A percentile compares a stretch with the other conserved stretches of the same genome.
These are phyloP conservation scores for Thelaira solivaga DNA, from an alignment of 2,888 invertebrate species.

Conservation along the genomic window DNA sequence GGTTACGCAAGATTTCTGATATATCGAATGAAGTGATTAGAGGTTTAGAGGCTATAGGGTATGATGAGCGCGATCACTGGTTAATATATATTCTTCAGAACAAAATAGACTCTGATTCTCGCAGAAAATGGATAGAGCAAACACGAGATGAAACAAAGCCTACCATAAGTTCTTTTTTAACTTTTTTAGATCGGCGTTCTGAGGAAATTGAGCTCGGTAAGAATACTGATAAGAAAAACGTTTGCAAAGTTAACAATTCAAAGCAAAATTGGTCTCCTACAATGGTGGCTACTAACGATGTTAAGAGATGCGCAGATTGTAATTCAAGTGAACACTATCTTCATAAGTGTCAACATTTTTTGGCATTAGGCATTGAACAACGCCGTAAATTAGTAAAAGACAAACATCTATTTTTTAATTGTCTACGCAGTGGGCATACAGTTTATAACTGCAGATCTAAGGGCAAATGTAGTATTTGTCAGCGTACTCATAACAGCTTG, in stretches of 20 bases:
- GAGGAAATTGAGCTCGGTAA: neutral
- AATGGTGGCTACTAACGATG: neutral
- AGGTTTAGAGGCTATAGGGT: neutral
- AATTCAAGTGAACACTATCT: neutral
- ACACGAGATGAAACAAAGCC: neutral
- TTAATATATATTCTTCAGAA: slow-evolving; percentile 3
- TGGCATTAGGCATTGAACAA: too few relatives aligned
- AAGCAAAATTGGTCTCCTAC: neutral
- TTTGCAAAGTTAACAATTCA: neutral
- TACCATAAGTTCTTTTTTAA: neutral
- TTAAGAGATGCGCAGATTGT: neutral
- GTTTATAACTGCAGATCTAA: too few relatives aligned
- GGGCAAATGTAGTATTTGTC: too few relatives aligned
- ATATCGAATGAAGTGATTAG: slow-evolving; percentile 1
- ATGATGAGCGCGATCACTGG: slow-evolving; percentile 4
- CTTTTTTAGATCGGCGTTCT: neutral
- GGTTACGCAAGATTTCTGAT: neutral
- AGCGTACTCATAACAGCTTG: too few relatives aligned
- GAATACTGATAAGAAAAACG: neutral
- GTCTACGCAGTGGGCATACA: too few relatives aligned
- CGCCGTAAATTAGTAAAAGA: too few relatives aligned
- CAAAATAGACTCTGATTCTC: slow-evolving; percentile 3
- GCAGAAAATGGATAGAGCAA: slow-evolving; percentile 8
- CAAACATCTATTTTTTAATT: neutral
- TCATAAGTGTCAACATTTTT: slow-evolving; percentile 1